phyloP scores from a whole-genome alignment of 1,140 invertebrate species.

The Psix sp. region DNA sequence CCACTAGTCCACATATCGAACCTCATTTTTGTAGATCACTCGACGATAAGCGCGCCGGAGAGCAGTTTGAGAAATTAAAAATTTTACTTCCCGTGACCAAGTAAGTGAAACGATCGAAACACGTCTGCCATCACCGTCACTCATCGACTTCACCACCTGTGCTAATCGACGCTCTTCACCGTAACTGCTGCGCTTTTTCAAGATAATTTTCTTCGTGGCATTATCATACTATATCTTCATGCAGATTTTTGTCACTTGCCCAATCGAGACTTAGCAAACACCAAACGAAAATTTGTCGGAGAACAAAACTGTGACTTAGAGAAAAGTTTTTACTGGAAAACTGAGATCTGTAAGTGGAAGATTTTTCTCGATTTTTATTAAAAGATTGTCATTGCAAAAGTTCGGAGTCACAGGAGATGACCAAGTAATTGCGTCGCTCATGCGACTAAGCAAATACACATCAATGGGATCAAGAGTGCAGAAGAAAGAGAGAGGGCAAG shows the following conservation, averaged over 20 bases:
- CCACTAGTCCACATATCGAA: slow-evolving; percentile 55
- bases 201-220: slow-evolving; percentile 31
- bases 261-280: not conserved
- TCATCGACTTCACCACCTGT: slow-evolving; percentile 64
- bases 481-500: slow-evolving; percentile 44
- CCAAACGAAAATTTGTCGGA: too few species aligned
- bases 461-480: slow-evolving; percentile 40
- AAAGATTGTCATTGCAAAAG: slow-evolving; percentile 25
- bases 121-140: slow-evolving; percentile 70
- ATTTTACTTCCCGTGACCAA: slow-evolving; percentile 55
- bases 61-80: slow-evolving; percentile 24
- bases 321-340: not conserved
- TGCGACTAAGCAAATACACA: slow-evolving; percentile 69
- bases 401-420: slow-evolving; percentile 65
- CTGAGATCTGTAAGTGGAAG: not conserved
- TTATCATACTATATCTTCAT: slow-evolving; percentile 19
- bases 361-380: slow-evolving; percentile 2
- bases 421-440: slow-evolving; percentile 69
- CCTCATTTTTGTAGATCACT: slow-evolving; percentile 44
- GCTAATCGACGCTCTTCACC: slow-evolving; percentile 43
- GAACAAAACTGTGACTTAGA: not conserved
- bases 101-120: slow-evolving; percentile 57
- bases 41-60: slow-evolving; percentile 27
- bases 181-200: slow-evolving; percentile 36
- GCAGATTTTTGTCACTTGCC: slow-evolving; percentile 10